Base-by-base conservation (phyloP, 2,797 vertebrate genomes). In the Atherinosoma microstoma region DNA sequence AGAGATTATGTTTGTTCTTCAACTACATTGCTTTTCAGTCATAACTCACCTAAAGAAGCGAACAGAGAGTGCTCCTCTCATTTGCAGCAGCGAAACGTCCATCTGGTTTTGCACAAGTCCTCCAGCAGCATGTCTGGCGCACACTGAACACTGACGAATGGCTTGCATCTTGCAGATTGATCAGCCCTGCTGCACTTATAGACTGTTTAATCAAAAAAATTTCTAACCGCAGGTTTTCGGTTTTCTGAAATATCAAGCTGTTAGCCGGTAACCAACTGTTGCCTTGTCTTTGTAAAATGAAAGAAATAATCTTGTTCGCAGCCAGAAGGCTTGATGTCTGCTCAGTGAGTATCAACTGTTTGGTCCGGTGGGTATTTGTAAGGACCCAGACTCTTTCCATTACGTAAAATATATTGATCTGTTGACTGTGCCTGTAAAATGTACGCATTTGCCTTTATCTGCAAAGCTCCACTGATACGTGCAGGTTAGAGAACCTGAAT, bases 371-470 rank as follows among this genome's bases (percentile, higher is more conserved):
- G 58, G 79, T 91, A 88, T 92, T 93, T 93, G 68, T 90, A 89
- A 54, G 78, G 64, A 60, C 62, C 18, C 22, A 2, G 65, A 64
- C 18, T 1, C 49, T 12, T 38, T 42, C 30, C n/a, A 40, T 90
- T 90, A 63, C 91, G 89, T 79, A 87, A 91, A 82, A 78, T 16
- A 15, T 38, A 93, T 92, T 76, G 92, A 93, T 88, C 91, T 91
- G 84, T 91, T 93, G 86, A 92, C 85, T 75, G 63, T 79, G 51
- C 27, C 65, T 62, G 79, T 24, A 72, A 20, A 53, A 89, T 78
- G 78, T 88, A 16, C 88, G 87, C 73, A 87, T 71, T 61, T 81
- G 73, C 45, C 64, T 42, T 89, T 89, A 91, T 89, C 87, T 84
- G 63, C 51, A 61, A 53, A 73, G 67, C 58, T 5, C 12, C 60